Percentiles rank a stretch among this genome's conserved stretches.
phyloP scores from a whole-genome alignment of 23 tunicate genomes.

The Diplosoma virens region DNA sequence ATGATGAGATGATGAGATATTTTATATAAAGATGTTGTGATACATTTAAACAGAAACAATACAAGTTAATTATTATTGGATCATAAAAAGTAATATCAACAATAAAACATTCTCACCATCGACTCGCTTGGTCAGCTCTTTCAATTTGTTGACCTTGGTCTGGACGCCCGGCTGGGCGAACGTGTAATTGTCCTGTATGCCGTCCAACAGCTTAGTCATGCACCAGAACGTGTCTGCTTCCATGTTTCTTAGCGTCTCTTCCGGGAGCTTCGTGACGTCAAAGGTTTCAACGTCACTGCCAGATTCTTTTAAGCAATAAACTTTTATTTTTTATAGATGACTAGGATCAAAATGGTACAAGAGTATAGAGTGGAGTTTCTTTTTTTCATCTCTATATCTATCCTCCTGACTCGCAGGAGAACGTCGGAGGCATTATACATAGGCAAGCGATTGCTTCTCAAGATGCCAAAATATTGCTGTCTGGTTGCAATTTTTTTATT shows the following conservation, averaged over 20 bases:
- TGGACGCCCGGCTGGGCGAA: conserved; percentile 99
- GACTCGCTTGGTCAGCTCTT: conserved; percentile 77
- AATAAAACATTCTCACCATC: conserved; percentile 53
- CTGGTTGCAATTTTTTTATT: too few relatives aligned
- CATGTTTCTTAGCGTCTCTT: conserved; percentile 46
- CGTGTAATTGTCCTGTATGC: conserved; percentile 98
- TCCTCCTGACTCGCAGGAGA: too few relatives aligned
- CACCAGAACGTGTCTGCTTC: conserved; percentile 99
- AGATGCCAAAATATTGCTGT: too few relatives aligned
- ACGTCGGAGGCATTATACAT: too few relatives aligned
- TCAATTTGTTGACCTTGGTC: conserved; percentile 71
- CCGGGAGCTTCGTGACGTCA: conserved; percentile 60
- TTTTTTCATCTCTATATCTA: too few relatives aligned
- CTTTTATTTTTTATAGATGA: not conserved
- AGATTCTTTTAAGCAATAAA: not conserved
- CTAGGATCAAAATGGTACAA: not conserved
- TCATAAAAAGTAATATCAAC: not conserved
- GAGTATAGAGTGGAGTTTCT: too few relatives aligned
- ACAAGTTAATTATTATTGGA: too few relatives aligned
- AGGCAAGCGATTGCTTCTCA: too few relatives aligned
- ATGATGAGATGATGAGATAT: too few relatives aligned
- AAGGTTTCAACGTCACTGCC: conserved; percentile 77
- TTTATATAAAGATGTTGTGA: too few relatives aligned
- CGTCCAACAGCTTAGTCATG: conserved; percentile 74
- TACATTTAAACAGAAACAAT: too few relatives aligned